Evolutionary conservation across 2,888 invertebrate species (phyloP).

Genomic region (Exocentrus adspersus): DNA sequence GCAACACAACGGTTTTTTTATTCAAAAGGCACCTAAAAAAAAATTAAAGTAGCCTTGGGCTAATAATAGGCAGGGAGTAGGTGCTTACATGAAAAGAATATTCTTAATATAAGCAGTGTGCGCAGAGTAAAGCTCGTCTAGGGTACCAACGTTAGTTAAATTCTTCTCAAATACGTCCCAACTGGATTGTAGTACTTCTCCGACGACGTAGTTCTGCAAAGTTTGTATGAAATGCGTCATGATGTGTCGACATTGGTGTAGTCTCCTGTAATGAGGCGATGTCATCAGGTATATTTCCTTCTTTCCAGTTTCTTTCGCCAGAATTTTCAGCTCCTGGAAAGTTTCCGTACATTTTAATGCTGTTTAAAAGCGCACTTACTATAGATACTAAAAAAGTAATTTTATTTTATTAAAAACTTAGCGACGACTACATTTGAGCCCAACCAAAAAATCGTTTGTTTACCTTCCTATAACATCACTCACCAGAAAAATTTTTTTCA

Average conservation of each 20-base stretch:
- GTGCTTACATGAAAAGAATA: slow-evolving; percentile 71
- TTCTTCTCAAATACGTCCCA: slow-evolving; percentile 80
- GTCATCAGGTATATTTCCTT: slow-evolving; percentile 63
- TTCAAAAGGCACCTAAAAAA: slow-evolving; percentile 76
- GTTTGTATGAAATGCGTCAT: slow-evolving; percentile 82
- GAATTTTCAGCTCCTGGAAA: slow-evolving; percentile 69
- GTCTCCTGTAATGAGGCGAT: slow-evolving; percentile 75
- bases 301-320: slow-evolving; percentile 57
- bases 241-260: slow-evolving; percentile 78
- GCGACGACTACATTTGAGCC: too few species aligned
- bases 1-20: slow-evolving; percentile 74
- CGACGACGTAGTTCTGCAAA: slow-evolving; percentile 80
- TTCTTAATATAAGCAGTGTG: slow-evolving; percentile 81
- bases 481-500: slow-evolving; percentile 76
- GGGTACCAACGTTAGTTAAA: slow-evolving; percentile 70
- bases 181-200: slow-evolving; percentile 78
- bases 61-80: slow-evolving; percentile 6
- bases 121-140: slow-evolving; percentile 78
- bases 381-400: too few species aligned
- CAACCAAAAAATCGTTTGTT: too few species aligned
- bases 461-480: too few species aligned
- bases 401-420: too few species aligned
- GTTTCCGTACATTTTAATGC: too few species aligned
- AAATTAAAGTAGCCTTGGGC: too few species aligned
- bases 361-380: too few species aligned